These are phyloP conservation scores for Pyrocephalus nanus DNA, from an alignment of 2,797 vertebrate genomes.

Conservation along the genomic window DNA sequence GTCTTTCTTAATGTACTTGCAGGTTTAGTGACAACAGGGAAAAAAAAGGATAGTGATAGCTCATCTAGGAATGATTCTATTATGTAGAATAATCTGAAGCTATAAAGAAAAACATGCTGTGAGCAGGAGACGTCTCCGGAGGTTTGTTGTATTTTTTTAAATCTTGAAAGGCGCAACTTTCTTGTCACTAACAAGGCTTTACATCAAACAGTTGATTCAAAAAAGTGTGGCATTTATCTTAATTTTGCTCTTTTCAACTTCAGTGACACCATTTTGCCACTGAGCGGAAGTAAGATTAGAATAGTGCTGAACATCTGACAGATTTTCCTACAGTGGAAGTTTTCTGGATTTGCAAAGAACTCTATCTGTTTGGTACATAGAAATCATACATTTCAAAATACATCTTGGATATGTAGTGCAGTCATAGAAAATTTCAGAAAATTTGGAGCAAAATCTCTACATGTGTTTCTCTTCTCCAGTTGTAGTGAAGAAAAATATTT, in stretches of 20 bases:
- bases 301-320: neutral
- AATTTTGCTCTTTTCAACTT: slow-evolving; percentile 8
- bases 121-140: neutral
- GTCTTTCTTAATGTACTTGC: neutral
- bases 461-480: neutral
- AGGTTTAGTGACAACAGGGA: neutral
- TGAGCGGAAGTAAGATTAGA: neutral
- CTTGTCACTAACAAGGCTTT: neutral
- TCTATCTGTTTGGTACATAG: neutral
- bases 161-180: neutral
- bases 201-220: neutral
- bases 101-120: neutral
- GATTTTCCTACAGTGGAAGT: neutral
- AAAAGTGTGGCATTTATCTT: neutral
- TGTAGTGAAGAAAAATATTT: neutral
- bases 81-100: neutral
- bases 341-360: neutral
- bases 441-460: neutral
- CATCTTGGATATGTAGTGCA: neutral
- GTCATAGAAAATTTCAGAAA: neutral
- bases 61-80: slow-evolving; percentile 19
- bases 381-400: neutral
- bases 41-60: neutral
- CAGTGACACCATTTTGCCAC: neutral
- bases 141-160: neutral